These are phyloP conservation scores for Cephus sareptanus DNA, from an alignment of 2,888 invertebrate species.

Conservation along the genomic window DNA sequence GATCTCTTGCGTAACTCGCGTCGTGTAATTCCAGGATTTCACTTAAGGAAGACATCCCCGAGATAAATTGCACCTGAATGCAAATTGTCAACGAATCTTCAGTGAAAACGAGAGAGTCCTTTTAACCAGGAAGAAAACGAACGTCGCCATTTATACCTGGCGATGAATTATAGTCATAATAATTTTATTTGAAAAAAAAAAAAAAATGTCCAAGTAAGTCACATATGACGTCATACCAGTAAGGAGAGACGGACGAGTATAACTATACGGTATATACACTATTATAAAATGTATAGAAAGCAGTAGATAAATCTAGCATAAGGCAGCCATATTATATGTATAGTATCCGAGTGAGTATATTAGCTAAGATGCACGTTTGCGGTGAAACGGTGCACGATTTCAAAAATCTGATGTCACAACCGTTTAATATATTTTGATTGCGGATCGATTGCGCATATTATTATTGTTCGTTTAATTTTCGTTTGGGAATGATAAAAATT, in stretches of 20 bases:
- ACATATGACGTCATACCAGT: not conserved
- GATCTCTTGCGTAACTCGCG: slow-evolving; percentile 20
- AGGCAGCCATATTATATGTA: not conserved
- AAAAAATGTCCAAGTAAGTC: not conserved
- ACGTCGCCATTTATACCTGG: not conserved
- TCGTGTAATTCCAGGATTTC: slow-evolving; percentile 44
- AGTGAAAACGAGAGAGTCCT: slow-evolving; percentile 9
- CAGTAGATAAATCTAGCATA: not conserved
- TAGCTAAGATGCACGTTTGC: no score
- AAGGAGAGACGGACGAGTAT: no score
- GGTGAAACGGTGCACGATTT: no score
- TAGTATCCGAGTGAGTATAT: no score
- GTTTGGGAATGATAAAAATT: no score
- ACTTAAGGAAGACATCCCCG: slow-evolving; percentile 35
- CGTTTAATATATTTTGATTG: no score
- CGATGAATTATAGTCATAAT: not conserved
- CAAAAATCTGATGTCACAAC: no score
- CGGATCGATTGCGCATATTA: no score
- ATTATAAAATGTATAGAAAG: not conserved
- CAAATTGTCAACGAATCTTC: slow-evolving; percentile 46
- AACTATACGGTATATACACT: no score
- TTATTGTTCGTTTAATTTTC: no score
- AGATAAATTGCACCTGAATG: slow-evolving; percentile 50
- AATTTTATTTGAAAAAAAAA: not conserved
- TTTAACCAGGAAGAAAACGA: not conserved